A percentile compares a stretch with the other conserved stretches of the same genome.
Evolutionary conservation across 1,140 invertebrate genomes (phyloP).

Genomic region (Drosophila punjabiensis): DNA sequence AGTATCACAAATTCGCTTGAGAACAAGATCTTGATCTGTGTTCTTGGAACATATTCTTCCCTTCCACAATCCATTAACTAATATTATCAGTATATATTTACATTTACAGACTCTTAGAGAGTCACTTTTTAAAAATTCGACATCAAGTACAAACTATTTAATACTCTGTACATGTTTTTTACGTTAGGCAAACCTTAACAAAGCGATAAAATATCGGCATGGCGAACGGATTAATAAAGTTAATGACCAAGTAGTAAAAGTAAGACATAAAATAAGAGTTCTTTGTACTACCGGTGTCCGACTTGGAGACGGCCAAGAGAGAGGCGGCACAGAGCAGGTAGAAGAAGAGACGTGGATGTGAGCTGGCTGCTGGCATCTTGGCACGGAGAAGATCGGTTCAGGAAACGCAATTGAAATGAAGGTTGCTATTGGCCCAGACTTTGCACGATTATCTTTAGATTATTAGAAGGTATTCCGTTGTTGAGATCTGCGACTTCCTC

Average conservation of each 20-base stretch:
- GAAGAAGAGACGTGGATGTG: conserved; percentile 77
- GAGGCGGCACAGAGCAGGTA: conserved; percentile 78
- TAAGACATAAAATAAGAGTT: conserved; percentile 83
- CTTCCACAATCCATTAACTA: conserved; percentile 26
- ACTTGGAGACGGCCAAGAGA: conserved; percentile 74
- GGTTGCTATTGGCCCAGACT: conserved; percentile 34
- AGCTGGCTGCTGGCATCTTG: conserved; percentile 75
- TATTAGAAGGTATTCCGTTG: conserved; percentile 11
- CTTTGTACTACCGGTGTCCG: conserved; percentile 82
- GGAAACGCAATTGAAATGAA: conserved; percentile 30
- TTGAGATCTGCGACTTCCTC: conserved; percentile 8
- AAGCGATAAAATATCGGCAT: conserved; percentile 82
- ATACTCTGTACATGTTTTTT: conserved; percentile 12
- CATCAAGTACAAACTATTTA: conserved; percentile 2
- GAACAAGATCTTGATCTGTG: conserved; percentile 8
- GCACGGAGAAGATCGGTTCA: conserved; percentile 16
- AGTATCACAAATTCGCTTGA: conserved; percentile 66
- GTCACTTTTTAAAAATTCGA: conserved; percentile 45
- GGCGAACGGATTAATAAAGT: conserved; percentile 82
- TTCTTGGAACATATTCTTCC: conserved; percentile 21
- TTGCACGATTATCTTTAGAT: conserved; percentile 26
- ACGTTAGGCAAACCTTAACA: conserved; percentile 73
- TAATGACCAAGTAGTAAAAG: conserved; percentile 80
- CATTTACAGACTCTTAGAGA: conserved; percentile 1
- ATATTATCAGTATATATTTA: conserved; percentile 33